Percentiles rank a stretch among this genome's conserved stretches.
These are phyloP conservation scores for Anoplius nigerrimus DNA, from an alignment of 2,888 invertebrate genomes.

Conservation along the genomic window DNA sequence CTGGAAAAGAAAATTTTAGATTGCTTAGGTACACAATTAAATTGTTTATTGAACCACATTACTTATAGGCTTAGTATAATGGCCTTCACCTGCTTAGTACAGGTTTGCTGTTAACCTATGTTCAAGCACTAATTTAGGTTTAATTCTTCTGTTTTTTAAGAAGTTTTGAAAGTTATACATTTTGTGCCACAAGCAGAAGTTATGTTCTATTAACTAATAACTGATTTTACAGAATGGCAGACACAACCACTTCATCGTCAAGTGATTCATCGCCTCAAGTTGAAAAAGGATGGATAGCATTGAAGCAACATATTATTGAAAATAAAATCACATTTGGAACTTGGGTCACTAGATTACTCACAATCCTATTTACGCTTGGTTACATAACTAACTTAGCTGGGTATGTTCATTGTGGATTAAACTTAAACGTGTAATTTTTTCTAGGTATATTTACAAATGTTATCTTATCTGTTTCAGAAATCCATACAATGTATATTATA, in stretches of 20 bases:
- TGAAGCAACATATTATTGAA: slow-evolving; percentile 84
- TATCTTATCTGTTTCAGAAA: slow-evolving; percentile 76
- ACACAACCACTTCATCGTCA: slow-evolving; percentile 54
- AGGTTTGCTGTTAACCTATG: too few species aligned
- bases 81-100: too few species aligned
- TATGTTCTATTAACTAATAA: background rate
- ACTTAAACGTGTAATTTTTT: slow-evolving; percentile 1
- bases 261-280: slow-evolving; percentile 52
- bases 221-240: slow-evolving; percentile 59
- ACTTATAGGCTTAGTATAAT: too few species aligned
- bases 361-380: slow-evolving; percentile 87
- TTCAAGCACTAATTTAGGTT: too few species aligned
- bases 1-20: too few species aligned
- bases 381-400: slow-evolving; percentile 93
- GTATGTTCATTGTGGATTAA: slow-evolving; percentile 77
- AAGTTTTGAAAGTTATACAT: too few species aligned
- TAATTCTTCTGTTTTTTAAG: too few species aligned
- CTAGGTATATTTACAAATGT: slow-evolving; percentile 8
- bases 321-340: slow-evolving; percentile 92
- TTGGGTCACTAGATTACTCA: slow-evolving; percentile 90
- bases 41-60: too few species aligned
- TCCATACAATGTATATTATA: slow-evolving; percentile 89
- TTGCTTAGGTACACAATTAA: too few species aligned
- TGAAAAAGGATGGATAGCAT: slow-evolving; percentile 79
- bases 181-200: background rate